Percentiles rank a stretch among this genome's conserved stretches.
Conservation (phyloP, 2,888 invertebrate genomes). For the Dendrolimus pini region DNA sequence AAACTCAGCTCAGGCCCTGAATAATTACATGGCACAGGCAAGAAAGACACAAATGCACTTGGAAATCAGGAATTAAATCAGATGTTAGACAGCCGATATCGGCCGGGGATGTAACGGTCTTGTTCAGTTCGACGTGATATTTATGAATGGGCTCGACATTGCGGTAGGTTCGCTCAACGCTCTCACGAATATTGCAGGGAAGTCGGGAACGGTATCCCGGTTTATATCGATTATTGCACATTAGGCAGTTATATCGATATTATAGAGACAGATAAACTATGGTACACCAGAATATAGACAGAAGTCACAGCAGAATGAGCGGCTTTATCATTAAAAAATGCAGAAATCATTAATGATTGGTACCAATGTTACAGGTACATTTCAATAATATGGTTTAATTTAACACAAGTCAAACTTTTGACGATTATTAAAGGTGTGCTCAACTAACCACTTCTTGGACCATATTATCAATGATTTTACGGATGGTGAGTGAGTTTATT, state of each 20-base stretch:
- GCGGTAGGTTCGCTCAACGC: conserved; percentile 45
- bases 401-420: too few species aligned
- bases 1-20: neutral
- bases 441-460: too few species aligned
- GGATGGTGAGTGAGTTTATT: too few species aligned
- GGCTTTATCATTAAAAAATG: too few species aligned
- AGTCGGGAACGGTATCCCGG: neutral
- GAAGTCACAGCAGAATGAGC: too few species aligned
- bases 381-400: too few species aligned
- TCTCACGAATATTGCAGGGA: conserved; percentile 27
- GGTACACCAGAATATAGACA: too few species aligned
- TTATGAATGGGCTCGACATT: conserved; percentile 56
- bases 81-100: conserved; percentile 47
- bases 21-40: neutral
- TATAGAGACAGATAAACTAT: too few species aligned
- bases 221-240: neutral
- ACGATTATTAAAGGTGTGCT: too few species aligned
- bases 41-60: conserved; percentile 4
- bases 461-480: too few species aligned
- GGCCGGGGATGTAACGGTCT: conserved; percentile 55
- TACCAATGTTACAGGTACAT: too few species aligned
- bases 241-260: conserved; percentile 5
- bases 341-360: too few species aligned
- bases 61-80: conserved; percentile 35
- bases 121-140: conserved; percentile 38